Evolutionary conservation across 2,113 vertebrate species (phyloP).

Genomic region (Bagarius yarrelli): DNA sequence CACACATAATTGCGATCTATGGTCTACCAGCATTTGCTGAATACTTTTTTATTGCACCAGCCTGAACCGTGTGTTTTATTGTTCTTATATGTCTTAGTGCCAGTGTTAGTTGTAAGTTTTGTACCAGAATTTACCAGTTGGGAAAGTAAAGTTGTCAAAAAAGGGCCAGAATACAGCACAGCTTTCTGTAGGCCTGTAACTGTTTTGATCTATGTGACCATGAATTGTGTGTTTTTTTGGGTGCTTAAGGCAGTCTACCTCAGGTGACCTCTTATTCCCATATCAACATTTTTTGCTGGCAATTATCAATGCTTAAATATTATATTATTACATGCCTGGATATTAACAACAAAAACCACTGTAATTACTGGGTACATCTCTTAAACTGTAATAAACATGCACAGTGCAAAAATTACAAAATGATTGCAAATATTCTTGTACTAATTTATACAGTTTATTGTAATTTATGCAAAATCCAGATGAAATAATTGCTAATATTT

Average conservation of each 20-base stretch:
- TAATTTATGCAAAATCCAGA: too few species aligned
- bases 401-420: too few species aligned
- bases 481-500: too few species aligned
- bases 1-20: not conserved
- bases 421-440: too few species aligned
- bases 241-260: not conserved
- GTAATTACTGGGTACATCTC: not conserved
- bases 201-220: not conserved
- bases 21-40: not conserved
- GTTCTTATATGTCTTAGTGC: not conserved
- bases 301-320: not conserved
- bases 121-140: not conserved
- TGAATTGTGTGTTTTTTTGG: not conserved
- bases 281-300: not conserved
- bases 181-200: not conserved
- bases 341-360: not conserved
- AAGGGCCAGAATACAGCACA: not conserved
- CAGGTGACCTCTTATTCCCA: not conserved
- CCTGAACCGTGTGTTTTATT: not conserved
- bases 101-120: not conserved
- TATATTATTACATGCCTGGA: not conserved
- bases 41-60: not conserved
- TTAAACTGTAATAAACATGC: not conserved
- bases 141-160: not conserved
- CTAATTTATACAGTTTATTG: too few species aligned